A percentile compares a stretch with the other conserved stretches of the same genome.
phyloP scores from a whole-genome alignment of 2,888 invertebrate genomes.

The Nomada fucata region DNA sequence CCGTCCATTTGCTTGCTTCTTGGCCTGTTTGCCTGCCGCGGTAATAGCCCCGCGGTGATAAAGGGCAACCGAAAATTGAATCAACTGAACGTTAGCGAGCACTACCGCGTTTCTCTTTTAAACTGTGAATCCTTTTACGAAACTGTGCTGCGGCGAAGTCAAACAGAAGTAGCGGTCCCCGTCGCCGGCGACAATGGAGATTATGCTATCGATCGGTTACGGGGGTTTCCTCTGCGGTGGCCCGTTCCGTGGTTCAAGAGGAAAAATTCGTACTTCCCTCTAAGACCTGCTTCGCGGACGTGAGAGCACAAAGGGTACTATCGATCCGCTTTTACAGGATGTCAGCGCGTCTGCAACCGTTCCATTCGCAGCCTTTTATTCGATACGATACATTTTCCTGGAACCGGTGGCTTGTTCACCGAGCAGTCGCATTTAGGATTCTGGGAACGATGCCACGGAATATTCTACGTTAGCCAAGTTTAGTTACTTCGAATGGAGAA shows the following conservation, averaged over 20 bases:
- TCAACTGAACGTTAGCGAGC: slow-evolving; percentile 21
- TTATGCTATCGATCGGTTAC: slow-evolving; percentile 44
- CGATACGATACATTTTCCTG: slow-evolving; percentile 1
- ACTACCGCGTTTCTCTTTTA: neutral
- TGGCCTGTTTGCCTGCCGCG: slow-evolving; percentile 22
- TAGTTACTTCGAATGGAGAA: neutral
- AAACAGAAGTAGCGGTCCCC: slow-evolving; percentile 34
- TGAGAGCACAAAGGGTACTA: slow-evolving; percentile 12
- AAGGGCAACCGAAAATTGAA: slow-evolving; percentile 43
- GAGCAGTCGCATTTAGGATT: neutral
- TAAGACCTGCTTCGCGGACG: neutral
- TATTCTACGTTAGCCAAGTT: neutral
- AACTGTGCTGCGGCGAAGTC: slow-evolving; percentile 6
- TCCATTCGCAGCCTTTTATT: slow-evolving; percentile 2
- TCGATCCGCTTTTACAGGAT: slow-evolving; percentile 33
- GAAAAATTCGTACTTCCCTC: slow-evolving; percentile 5
- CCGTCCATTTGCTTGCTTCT: neutral
- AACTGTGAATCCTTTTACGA: slow-evolving; percentile 4
- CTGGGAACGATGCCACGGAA: slow-evolving; percentile 11
- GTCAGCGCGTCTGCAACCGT: slow-evolving; percentile 12
- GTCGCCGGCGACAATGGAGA: slow-evolving; percentile 19
- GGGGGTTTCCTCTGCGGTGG: neutral
- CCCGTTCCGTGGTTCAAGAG: neutral
- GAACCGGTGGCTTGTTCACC: neutral
- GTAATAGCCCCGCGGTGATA: neutral